Percentiles rank a stretch among this genome's conserved stretches.
These are phyloP conservation scores for Ophiothrix spiculata DNA, from an alignment of 35 echinoderm and acorn worm species.

Conservation along the genomic window DNA sequence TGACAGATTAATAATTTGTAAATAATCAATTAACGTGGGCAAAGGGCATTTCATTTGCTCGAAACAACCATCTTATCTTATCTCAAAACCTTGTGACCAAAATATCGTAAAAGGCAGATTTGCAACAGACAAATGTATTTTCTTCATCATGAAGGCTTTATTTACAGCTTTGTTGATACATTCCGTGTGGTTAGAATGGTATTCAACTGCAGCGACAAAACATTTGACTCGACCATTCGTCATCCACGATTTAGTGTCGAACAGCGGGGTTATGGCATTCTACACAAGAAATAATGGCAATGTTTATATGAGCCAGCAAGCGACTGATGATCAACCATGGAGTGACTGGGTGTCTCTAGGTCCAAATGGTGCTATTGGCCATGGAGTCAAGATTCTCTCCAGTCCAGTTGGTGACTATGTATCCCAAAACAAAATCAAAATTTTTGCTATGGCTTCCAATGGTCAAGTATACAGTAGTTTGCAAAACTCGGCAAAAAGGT, in stretches of 20 bases:
- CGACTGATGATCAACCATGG: neutral
- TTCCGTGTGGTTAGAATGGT: neutral
- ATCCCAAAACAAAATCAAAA: constrained; percentile 31
- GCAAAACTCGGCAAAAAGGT: no score
- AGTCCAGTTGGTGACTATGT: constrained; percentile 44
- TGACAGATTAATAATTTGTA: no score
- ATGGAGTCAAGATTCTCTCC: constrained; percentile 23
- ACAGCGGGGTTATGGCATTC: neutral
- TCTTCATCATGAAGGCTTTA: neutral
- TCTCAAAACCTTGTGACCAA: no score
- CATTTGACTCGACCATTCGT: neutral
- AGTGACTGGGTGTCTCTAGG: neutral
- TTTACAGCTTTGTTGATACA: neutral
- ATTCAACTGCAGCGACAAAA: neutral
- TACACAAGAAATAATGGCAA: neutral
- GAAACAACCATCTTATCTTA: no score
- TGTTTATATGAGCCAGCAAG: neutral
- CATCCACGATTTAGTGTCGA: neutral
- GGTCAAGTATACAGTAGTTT: constrained; percentile 55
- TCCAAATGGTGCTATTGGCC: neutral
- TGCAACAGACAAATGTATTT: no score
- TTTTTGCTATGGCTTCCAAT: constrained; percentile 54
- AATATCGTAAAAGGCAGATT: no score
- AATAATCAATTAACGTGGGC: no score
- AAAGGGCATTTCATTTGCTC: no score